Evolutionary conservation across 2,888 invertebrate genomes (phyloP).

Genomic region (Eucera pruinosa): DNA sequence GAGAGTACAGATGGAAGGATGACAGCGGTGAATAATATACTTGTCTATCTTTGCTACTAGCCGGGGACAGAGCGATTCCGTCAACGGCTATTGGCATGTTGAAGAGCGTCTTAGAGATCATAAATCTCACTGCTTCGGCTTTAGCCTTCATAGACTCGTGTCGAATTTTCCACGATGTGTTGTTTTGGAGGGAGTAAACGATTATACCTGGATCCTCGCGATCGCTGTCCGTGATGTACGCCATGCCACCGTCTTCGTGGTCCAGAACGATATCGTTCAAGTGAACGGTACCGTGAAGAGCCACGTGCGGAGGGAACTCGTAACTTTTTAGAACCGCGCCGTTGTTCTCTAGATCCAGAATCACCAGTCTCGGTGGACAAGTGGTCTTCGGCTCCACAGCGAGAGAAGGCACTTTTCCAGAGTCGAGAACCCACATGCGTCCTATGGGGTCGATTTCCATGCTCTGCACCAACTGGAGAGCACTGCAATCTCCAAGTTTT

Average conservation of each 20-base stretch:
- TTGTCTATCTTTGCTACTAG: constrained; percentile 71
- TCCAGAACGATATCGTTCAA: constrained; percentile 91
- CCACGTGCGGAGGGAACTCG: constrained; percentile 87
- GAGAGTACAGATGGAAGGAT: constrained; percentile 88
- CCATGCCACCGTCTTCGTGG: constrained; percentile 88
- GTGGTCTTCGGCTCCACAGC: constrained; percentile 82
- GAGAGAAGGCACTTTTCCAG: constrained; percentile 88
- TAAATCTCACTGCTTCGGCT: constrained; percentile 86
- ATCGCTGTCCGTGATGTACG: constrained; percentile 90
- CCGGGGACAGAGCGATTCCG: constrained; percentile 90
- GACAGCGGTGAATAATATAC: constrained; percentile 90
- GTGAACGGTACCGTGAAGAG: constrained; percentile 86
- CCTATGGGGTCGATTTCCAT: constrained; percentile 90
- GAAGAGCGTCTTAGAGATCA: constrained; percentile 87
- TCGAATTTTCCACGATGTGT: constrained; percentile 89
- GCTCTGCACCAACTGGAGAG: constrained; percentile 91
- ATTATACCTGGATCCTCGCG: constrained; percentile 89
- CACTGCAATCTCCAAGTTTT: constrained; percentile 87
- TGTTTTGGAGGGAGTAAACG: constrained; percentile 88
- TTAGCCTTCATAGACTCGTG: constrained; percentile 89
- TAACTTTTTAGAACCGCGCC: constrained; percentile 85
- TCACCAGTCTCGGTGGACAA: constrained; percentile 89
- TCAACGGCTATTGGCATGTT: constrained; percentile 88
- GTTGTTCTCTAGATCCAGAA: constrained; percentile 88
- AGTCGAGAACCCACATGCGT: constrained; percentile 86